Evolutionary conservation across 2,113 vertebrate species (phyloP).

Genomic region (Sula dactylatra): DNA sequence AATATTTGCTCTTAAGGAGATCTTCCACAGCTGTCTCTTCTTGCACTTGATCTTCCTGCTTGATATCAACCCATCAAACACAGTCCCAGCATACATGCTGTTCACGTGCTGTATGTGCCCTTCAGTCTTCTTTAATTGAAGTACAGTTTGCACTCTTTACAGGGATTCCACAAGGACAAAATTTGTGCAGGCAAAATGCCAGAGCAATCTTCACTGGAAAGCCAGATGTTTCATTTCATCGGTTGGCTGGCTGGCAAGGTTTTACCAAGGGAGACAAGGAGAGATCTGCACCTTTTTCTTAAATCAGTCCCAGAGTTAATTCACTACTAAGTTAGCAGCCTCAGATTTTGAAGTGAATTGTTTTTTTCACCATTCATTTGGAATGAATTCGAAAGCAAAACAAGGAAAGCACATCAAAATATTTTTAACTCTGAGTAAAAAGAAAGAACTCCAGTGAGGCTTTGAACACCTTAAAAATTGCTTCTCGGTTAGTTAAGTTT

Average conservation of each 20-base stretch:
- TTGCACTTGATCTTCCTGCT: conserved; percentile 21
- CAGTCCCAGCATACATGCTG: background rate
- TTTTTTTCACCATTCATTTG: background rate
- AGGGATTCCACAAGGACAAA: conserved; percentile 45
- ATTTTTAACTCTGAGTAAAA: background rate
- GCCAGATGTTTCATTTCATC: conserved; percentile 21
- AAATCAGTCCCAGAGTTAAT: background rate
- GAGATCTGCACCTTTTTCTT: background rate
- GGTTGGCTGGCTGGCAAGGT: background rate
- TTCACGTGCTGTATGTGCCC: conserved; percentile 38
- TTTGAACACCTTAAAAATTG: background rate
- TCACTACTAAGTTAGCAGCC: background rate
- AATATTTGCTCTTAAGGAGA: conserved; percentile 37
- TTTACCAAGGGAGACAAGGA: background rate
- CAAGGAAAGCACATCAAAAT: conserved; percentile 11
- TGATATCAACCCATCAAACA: background rate
- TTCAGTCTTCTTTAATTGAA: conserved; percentile 63
- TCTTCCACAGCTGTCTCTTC: conserved; percentile 46
- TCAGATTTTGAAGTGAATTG: background rate
- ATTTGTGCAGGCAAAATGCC: conserved; percentile 15
- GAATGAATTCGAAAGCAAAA: background rate
- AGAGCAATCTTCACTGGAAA: conserved; percentile 28
- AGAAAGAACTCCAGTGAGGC: background rate
- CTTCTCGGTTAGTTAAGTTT: background rate
- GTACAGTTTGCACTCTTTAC: conserved; percentile 39